Conservation (phyloP, 2,113 vertebrate genomes). For the Paedocypris sp. region DNA sequence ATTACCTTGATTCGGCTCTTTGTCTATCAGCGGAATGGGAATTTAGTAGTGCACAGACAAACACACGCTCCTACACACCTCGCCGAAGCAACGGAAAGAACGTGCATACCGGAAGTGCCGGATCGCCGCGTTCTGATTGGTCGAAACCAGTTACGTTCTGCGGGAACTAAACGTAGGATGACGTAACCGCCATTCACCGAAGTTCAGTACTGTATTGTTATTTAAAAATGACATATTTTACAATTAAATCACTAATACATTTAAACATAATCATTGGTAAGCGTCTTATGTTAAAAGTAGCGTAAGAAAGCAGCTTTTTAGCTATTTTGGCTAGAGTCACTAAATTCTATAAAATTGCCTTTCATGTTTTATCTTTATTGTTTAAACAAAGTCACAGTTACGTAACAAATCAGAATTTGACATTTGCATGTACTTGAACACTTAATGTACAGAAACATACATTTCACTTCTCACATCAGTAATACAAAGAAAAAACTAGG, state of each 20-base stretch:
- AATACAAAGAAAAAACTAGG: no score
- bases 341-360: not conserved
- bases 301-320: no score
- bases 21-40: not conserved
- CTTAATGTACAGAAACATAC: not conserved
- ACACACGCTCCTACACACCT: constrained; percentile 26
- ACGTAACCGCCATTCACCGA: not conserved
- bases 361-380: not conserved
- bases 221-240: no score
- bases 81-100: constrained; percentile 30
- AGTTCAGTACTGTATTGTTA: no score
- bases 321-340: not conserved
- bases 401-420: not conserved
- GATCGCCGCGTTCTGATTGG: constrained; percentile 28
- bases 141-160: not conserved
- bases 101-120: constrained; percentile 27
- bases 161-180: not conserved
- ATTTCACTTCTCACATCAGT: not conserved
- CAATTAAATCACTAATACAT: no score
- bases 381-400: not conserved
- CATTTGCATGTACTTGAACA: no score
- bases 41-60: not conserved
- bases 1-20: constrained; percentile 34
- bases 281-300: no score
- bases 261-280: no score